Conservation (phyloP, 1,140 invertebrate genomes). For the Battus philenor region DNA sequence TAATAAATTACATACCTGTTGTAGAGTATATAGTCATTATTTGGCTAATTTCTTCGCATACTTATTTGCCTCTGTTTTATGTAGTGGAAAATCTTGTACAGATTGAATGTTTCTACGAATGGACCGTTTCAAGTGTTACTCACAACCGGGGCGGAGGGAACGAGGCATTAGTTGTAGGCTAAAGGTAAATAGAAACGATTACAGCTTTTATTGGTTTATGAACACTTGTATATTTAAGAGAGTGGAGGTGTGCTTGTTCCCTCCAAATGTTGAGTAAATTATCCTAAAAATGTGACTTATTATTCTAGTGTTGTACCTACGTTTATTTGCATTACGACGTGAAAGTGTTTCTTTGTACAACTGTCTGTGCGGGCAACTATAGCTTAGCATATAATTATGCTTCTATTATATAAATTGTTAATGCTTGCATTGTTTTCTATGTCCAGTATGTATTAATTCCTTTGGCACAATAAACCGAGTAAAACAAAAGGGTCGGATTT, state of each 20-base stretch:
- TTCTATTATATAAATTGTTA: constrained; percentile 63
- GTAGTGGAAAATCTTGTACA: constrained; percentile 30
- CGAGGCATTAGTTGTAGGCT: constrained; percentile 44
- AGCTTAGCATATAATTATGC: constrained; percentile 57
- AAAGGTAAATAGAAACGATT: constrained; percentile 39
- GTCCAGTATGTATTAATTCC: constrained; percentile 72
- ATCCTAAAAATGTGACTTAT: constrained; percentile 32
- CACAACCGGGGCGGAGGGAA: constrained; percentile 36
- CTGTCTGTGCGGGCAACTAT: constrained; percentile 49
- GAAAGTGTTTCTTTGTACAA: constrained; percentile 43
- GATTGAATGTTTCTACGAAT: neutral
- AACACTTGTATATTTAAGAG: constrained; percentile 46
- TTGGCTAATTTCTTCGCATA: constrained; percentile 37
- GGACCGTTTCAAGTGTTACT: constrained; percentile 21
- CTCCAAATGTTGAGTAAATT: constrained; percentile 40
- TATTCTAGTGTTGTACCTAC: constrained; percentile 15
- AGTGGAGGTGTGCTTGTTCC: constrained; percentile 39
- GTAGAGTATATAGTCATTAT: constrained; percentile 53
- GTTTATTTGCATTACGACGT: constrained; percentile 37
- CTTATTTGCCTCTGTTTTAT: constrained; percentile 28
- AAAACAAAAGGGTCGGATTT: constrained; percentile 41
- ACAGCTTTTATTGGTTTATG: constrained; percentile 50
- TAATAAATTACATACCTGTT: constrained; percentile 66
- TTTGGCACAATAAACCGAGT: constrained; percentile 73
- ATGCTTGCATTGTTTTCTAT: constrained; percentile 73